phyloP scores from a whole-genome alignment of 2,888 invertebrate genomes.

The Tanaodytes sp. region DNA sequence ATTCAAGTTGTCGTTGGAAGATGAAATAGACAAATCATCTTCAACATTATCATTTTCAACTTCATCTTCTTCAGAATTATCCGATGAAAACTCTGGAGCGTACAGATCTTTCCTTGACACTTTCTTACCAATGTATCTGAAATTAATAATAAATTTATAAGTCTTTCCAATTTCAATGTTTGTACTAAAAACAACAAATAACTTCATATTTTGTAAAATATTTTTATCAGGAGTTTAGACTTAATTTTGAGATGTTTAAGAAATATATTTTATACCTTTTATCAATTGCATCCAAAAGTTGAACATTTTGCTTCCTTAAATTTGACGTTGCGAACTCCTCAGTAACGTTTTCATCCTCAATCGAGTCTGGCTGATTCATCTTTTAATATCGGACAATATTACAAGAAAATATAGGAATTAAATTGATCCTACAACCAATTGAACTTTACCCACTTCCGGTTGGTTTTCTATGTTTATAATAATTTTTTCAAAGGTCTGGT shows the following conservation, averaged over 20 bases:
- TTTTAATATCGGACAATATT: no score
- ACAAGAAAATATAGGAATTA: no score
- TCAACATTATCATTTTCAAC: constrained; percentile 11
- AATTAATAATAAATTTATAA: constrained; percentile 20
- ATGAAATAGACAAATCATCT: not conserved
- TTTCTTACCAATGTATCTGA: constrained; percentile 82
- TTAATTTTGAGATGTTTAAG: not conserved
- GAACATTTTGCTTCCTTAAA: constrained; percentile 80
- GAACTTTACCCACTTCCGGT: no score
- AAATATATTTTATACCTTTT: constrained; percentile 73
- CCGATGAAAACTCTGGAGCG: constrained; percentile 55
- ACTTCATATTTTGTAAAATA: not conserved
- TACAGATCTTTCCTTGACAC: constrained; percentile 76
- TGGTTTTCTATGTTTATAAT: no score
- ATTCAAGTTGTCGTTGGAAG: not conserved
- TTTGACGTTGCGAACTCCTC: no score
- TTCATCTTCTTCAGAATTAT: constrained; percentile 22
- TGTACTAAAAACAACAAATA: no score
- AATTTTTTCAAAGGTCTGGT: no score
- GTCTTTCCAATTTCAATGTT: not conserved
- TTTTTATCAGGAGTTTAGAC: not conserved
- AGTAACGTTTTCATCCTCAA: no score
- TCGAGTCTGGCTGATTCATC: no score
- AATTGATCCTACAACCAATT: no score
- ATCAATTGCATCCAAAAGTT: constrained; percentile 81